Conservation (phyloP, 2,797 vertebrate species). For the Scomberomorus guttatus region DNA sequence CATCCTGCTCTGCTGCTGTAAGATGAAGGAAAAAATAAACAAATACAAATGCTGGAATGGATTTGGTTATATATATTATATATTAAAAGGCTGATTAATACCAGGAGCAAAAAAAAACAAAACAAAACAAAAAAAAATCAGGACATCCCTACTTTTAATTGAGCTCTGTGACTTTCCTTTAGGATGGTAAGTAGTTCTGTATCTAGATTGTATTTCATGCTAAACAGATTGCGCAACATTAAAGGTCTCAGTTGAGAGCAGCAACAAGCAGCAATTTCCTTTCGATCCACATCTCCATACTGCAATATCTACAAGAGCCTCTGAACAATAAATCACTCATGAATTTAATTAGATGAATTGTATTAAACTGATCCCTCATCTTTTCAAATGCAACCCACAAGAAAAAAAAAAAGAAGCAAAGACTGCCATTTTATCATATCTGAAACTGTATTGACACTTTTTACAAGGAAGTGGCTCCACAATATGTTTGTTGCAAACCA, state of each 20-base stretch:
- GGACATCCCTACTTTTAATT: neutral
- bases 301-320: conserved; percentile 37
- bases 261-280: conserved; percentile 62
- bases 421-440: conserved; percentile 29
- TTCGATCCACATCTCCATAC: conserved; percentile 41
- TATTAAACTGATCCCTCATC: conserved; percentile 37
- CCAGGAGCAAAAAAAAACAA: too few species aligned
- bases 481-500: conserved; percentile 55
- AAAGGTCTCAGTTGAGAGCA: conserved; percentile 19
- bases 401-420: neutral
- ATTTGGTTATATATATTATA: neutral
- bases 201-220: conserved; percentile 18
- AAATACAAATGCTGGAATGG: neutral
- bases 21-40: neutral
- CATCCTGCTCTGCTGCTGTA: neutral
- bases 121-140: neutral
- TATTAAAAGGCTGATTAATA: neutral
- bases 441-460: conserved; percentile 67
- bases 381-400: conserved; percentile 18
- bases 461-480: conserved; percentile 61
- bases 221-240: conserved; percentile 1
- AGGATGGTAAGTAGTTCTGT: neutral
- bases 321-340: conserved; percentile 54
- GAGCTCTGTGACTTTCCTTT: neutral
- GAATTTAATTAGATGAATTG: conserved; percentile 57